Conservation (phyloP, 2,797 vertebrate species). For the Hippocampus kuda region DNA sequence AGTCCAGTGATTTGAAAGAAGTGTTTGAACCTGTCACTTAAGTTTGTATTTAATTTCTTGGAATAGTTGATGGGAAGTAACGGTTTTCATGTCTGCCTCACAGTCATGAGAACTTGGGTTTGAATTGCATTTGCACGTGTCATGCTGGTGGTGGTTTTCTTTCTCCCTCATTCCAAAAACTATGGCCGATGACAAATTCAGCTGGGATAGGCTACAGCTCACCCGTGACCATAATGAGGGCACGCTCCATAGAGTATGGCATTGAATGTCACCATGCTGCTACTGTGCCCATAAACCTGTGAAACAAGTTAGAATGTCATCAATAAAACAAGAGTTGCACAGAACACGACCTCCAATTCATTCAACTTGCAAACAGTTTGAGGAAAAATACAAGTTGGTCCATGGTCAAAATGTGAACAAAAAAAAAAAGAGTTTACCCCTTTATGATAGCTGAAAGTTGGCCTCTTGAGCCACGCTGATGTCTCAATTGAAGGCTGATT, state of each 20-base stretch:
- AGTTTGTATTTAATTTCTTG: neutral
- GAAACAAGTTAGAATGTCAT: neutral
- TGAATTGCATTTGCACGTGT: neutral
- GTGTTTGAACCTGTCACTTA: neutral
- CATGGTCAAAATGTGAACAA: too few species aligned
- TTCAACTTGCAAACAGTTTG: too few species aligned
- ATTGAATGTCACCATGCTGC: neutral
- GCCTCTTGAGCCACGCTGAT: neutral
- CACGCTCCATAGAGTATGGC: neutral
- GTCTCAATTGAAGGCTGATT: neutral
- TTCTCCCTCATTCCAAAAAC: neutral
- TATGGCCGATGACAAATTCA: neutral
- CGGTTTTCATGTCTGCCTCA: neutral
- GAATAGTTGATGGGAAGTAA: neutral
- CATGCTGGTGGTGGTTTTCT: neutral
- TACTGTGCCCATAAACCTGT: neutral
- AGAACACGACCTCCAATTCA: too few species aligned
- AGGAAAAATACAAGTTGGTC: too few species aligned
- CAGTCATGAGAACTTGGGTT: neutral
- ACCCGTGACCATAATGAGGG: neutral
- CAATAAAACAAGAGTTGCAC: neutral
- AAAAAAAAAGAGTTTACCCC: neutral
- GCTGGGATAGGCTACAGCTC: neutral
- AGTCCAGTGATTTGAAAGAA: neutral
- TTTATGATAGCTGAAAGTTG: neutral